Evolutionary conservation across 2,888 invertebrate genomes (phyloP), one percentile per base, ranked within the genome.

Genomic region (Drosophila kuntzei): DNA sequence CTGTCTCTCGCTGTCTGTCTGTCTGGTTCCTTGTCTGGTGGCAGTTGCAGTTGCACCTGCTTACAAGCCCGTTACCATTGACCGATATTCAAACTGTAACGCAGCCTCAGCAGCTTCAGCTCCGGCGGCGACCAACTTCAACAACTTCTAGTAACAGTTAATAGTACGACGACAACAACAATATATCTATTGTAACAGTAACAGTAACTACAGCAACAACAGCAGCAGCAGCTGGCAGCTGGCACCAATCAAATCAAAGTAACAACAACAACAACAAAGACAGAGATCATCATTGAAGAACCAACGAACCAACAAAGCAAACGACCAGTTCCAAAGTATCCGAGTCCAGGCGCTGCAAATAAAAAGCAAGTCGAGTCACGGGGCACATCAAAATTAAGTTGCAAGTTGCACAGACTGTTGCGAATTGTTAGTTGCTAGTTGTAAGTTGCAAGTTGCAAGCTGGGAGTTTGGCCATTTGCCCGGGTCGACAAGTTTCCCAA

Each of bases 41-140:
- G 58, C 57, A 62, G 69, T 59, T 70, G 76, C 71, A 71, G 70
- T 76, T 83, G 81, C 81, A 86, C 86, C 83, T 84, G 83, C 76
- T 81, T 70, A 78, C 61, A 78, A 71, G 83, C 81, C 78, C 79
- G 81, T 86, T 84, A 83, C 81, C 78, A 81, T 81, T 83, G 84
- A 84, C 84, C 86, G 81, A 86, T 84, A 83, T 84, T 71, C 57
- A 47, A 82, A 74, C 61, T 80, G 67, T 80, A 80, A 81, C 78
- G 64, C 71, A 54, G 72, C 66, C 53, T 59, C 59, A 41, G 34
- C 46, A 14, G 12, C 58, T 18, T 20, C 49, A 25, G 36, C 49
- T 29, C 41, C 49, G 22, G 9, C 43, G 18, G 20, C 37, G 34
- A 27, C 8, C 58, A 37, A 27, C 55, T 50, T 43, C 47, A 60